Base-by-base conservation (phyloP, 2,888 invertebrate genomes). In the Oscheius sp. region DNA sequence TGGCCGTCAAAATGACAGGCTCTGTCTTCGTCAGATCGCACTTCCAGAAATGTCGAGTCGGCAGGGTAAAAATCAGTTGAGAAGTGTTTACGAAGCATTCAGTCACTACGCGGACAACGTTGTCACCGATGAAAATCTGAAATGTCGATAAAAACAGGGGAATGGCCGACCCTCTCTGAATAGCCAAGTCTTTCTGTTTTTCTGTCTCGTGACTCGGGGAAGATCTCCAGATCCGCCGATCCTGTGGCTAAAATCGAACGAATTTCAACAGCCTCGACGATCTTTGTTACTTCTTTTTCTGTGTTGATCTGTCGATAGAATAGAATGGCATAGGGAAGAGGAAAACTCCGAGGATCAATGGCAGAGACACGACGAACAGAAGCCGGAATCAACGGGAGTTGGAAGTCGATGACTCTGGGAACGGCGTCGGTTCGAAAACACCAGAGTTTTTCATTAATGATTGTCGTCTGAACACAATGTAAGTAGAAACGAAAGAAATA, bases 1-100 rank as follows among this genome's bases (percentile, higher is more conserved):
- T 24, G 14, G 44, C 59, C 17, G 59, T 59, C 2, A 1, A n/a
- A 17, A 59, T 24, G 2, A 22, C 22, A 2, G 59, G 59, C 17
- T 59, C 44, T 17, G 9, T 22, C 6, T 17, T 41, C 1, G 8
- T 26, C 2, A 59, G 44, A 14, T 59, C 59, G 28, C 59, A 22
- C n/a, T 28, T 59, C 59, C 59, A 59, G n/a, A 59, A 26, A 20
- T 59, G 59, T 1, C 59, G 41, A 24, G 59, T 59, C 17, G 44
- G 17, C 24, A 26, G n/a, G 14, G 59, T 59, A 45, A 44, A 14
- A n/a, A 5, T 17, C 2, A 44, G 59, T 1, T 5, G n/a, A 6
- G 14, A 9, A 24, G n/a, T n/a, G 17, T 8, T 4, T 6, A 59
- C 44, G n/a, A 45, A 24, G 28, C 22, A 24, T 28, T 59, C 59